These are phyloP conservation scores for Ectemnius lituratus DNA, from an alignment of 2,888 invertebrate genomes.

Conservation along the genomic window DNA sequence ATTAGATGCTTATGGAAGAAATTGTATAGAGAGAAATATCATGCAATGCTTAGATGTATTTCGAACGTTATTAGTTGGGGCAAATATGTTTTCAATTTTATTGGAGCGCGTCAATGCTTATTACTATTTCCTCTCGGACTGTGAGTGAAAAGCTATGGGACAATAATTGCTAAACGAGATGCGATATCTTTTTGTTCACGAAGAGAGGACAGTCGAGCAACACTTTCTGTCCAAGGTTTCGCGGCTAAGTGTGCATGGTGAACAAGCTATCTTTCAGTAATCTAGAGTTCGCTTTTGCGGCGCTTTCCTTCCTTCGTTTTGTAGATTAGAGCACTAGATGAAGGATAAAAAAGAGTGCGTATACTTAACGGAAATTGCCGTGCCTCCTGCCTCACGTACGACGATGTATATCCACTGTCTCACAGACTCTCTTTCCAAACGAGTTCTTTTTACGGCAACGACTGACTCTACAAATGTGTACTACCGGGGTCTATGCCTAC, in stretches of 20 bases:
- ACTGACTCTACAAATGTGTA: conserved; percentile 53
- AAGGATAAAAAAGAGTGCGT: conserved; percentile 37
- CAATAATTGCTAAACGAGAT: conserved; percentile 38
- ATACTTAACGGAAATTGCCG: conserved; percentile 52
- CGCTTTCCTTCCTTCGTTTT: conserved; percentile 54
- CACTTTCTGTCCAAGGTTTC: conserved; percentile 1
- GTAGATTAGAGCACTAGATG: conserved; percentile 49
- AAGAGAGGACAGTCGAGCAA: conserved; percentile 15
- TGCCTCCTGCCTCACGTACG: conserved; percentile 62
- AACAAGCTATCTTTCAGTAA: conserved; percentile 57
- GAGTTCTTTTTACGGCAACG: conserved; percentile 29
- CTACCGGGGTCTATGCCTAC: conserved; percentile 54
- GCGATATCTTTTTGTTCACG: background rate
- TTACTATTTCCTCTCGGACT: conserved; percentile 10
- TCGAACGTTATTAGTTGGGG: background rate
- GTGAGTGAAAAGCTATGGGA: conserved; percentile 26
- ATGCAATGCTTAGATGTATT: background rate
- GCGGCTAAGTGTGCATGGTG: conserved; percentile 49
- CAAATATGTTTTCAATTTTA: conserved; percentile 6
- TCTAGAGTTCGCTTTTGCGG: conserved; percentile 52
- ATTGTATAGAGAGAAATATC: conserved; percentile 4
- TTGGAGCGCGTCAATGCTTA: conserved; percentile 4
- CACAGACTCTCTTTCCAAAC: conserved; percentile 16
- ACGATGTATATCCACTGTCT: conserved; percentile 23
- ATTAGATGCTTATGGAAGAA: conserved; percentile 9